Percentiles rank a stretch among this genome's conserved stretches.
Conservation (phyloP, 2,113 vertebrate species). For the Hydropotes inermis region DNA sequence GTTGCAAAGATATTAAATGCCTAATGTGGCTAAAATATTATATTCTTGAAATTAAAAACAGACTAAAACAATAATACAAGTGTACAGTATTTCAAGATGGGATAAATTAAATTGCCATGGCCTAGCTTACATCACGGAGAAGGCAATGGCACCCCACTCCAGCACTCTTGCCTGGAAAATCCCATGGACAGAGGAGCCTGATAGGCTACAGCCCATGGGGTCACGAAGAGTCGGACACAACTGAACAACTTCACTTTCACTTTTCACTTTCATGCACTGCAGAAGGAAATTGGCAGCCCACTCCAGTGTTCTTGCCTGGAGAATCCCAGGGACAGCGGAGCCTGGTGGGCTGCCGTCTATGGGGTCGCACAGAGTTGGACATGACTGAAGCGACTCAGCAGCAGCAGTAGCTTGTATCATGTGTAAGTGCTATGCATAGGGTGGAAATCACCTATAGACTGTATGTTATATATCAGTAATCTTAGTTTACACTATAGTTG, state of each 20-base stretch:
- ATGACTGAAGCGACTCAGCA: too few relatives aligned
- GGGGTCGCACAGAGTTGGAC: rapidly evolving
- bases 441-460: background rate
- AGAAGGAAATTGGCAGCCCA: too few relatives aligned
- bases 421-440: background rate
- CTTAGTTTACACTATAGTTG: background rate
- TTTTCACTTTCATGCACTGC: too few relatives aligned
- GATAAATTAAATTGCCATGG: background rate
- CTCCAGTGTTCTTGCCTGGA: too few relatives aligned
- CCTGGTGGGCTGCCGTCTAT: too few relatives aligned
- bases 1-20: background rate
- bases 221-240: rapidly evolving
- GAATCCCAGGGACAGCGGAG: too few relatives aligned
- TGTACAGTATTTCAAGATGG: background rate
- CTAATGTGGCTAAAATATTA: background rate
- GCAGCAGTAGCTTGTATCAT: background rate
- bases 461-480: background rate
- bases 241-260: too few relatives aligned
- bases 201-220: too few relatives aligned
- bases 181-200: too few relatives aligned
- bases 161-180: too few relatives aligned
- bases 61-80: background rate
- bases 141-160: too few relatives aligned
- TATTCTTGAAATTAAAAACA: background rate
- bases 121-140: background rate